Percentiles rank a stretch among this genome's conserved stretches.
phyloP scores from a whole-genome alignment of 2,797 vertebrate genomes.

The Acrocephalus scirpaceus region DNA sequence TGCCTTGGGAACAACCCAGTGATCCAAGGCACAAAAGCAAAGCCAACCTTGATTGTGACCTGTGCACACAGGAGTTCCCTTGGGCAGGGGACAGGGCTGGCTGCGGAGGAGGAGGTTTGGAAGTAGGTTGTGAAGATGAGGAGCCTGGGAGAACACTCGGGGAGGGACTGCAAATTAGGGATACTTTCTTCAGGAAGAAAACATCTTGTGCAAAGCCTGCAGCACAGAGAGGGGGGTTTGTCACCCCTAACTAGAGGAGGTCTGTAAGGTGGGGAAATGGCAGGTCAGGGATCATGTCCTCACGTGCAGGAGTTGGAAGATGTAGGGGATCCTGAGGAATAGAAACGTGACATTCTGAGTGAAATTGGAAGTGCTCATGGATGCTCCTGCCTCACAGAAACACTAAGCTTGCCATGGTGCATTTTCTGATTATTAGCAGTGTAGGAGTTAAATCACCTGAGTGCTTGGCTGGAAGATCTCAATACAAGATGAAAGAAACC shows the following conservation, averaged over 20 bases:
- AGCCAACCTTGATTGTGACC: background rate
- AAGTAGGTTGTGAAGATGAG: background rate
- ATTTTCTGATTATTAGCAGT: background rate
- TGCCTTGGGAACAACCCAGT: fast-evolving
- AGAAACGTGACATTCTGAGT: background rate
- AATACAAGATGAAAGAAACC: background rate
- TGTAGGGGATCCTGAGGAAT: background rate
- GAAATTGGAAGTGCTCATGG: background rate
- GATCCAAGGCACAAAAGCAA: background rate
- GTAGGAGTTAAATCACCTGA: background rate
- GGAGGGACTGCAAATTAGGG: background rate
- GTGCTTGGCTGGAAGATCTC: background rate
- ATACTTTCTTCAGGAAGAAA: background rate
- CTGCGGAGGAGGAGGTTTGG: background rate
- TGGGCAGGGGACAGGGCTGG: background rate
- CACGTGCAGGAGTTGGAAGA: background rate
- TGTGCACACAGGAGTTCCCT: background rate
- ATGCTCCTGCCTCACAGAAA: background rate
- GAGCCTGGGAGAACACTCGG: background rate
- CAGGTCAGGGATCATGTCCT: background rate
- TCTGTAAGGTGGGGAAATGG: background rate
- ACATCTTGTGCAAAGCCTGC: background rate
- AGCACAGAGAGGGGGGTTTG: background rate
- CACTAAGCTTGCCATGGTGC: background rate
- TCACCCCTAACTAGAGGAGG: background rate